Conservation (phyloP, 2,797 vertebrate genomes). For the Parauchenoglanis punctatus region DNA sequence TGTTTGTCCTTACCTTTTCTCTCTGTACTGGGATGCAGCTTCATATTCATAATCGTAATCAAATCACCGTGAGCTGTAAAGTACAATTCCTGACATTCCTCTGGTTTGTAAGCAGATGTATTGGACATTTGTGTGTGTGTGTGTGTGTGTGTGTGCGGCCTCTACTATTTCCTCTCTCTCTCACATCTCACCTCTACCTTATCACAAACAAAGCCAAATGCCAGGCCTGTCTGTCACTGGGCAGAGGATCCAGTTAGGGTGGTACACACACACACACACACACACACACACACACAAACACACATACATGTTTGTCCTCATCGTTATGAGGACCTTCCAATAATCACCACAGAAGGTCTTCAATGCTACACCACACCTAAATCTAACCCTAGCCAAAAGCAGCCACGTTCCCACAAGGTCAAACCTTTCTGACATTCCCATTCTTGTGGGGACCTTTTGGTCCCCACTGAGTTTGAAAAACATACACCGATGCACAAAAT, state of each 20-base stretch:
- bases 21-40: background rate
- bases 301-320: background rate
- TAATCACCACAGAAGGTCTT: background rate
- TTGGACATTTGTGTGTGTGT: background rate
- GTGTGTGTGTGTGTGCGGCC: background rate
- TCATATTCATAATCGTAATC: background rate
- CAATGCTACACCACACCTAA: background rate
- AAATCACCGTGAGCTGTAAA: background rate
- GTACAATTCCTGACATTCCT: slow-evolving; percentile 3
- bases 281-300: slow-evolving; percentile 3
- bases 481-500: background rate
- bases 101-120: background rate
- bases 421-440: background rate
- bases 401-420: background rate
- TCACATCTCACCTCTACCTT: slow-evolving; percentile 62
- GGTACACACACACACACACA: slow-evolving; percentile 21
- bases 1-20: background rate
- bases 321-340: background rate
- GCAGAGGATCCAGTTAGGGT: slow-evolving; percentile 33
- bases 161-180: slow-evolving; percentile 54
- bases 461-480: background rate
- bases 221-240: slow-evolving; percentile 76
- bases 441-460: background rate
- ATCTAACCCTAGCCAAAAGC: background rate
- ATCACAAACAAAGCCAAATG: slow-evolving; percentile 76